Evolutionary conservation across 2,888 invertebrate species (phyloP).

Genomic region (Harmothoe impar): DNA sequence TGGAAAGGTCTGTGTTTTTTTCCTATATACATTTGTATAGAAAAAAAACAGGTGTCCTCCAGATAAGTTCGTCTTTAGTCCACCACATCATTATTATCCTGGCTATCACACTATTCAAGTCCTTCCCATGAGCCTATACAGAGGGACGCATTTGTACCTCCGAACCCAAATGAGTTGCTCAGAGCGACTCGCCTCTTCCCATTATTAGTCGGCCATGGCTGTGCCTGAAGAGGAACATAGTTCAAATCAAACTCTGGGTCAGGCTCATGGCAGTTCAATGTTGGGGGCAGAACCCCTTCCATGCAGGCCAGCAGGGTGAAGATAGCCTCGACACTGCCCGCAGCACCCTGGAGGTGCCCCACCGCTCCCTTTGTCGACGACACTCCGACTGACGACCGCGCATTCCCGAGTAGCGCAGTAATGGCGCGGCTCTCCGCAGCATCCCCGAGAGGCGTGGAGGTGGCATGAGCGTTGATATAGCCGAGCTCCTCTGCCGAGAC

Average conservation of each 20-base stretch:
- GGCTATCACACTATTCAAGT: too few relatives aligned
- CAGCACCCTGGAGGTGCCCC: conserved; percentile 97
- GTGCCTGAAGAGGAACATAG: conserved; percentile 87
- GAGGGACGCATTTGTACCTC: conserved; percentile 95
- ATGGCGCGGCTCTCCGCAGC: conserved; percentile 80
- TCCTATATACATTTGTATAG: too few relatives aligned
- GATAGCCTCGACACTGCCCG: conserved; percentile 96
- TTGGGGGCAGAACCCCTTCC: conserved; percentile 91
- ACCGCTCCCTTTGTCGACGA: conserved; percentile 97
- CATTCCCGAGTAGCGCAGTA: conserved; percentile 73
- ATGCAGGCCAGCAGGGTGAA: conserved; percentile 92
- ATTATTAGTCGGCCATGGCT: conserved; percentile 85
- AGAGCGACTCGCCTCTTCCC: conserved; percentile 87
- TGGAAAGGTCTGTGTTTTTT: too few relatives aligned
- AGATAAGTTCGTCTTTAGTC: too few relatives aligned
- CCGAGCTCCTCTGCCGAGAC: conserved; percentile 87
- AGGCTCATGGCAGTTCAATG: conserved; percentile 91
- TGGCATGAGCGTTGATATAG: conserved; percentile 98
- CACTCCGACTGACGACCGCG: conserved; percentile 86
- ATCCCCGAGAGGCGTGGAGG: conserved; percentile 98
- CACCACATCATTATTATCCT: too few relatives aligned
- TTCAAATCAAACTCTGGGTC: conserved; percentile 87
- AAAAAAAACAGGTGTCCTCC: too few relatives aligned
- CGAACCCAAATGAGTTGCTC: conserved; percentile 99
- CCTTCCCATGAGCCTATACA: conserved; percentile 73